Evolutionary conservation across 1,140 invertebrate genomes (phyloP), one percentile per base, ranked within the genome.

Genomic region (Drosophila elegans): DNA sequence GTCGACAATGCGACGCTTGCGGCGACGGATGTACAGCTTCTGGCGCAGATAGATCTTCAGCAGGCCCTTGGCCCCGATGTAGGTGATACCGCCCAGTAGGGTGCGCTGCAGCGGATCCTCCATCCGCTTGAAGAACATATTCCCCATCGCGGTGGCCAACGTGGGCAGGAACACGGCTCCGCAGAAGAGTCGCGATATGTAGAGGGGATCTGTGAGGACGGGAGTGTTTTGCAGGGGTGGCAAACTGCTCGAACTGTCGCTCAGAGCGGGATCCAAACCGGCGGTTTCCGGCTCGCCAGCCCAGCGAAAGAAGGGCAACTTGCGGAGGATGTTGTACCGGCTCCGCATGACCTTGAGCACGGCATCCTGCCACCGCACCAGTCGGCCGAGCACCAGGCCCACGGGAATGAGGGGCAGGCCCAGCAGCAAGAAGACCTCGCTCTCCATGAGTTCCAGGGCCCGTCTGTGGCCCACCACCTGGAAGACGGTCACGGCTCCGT

Each of bases 11-110:
- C 95, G 96, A 69, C 97, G 94, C 78, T 96, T 95, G 56, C 95
- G 95, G 78, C 97, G 95, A 68, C 97, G 94, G 2, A 97, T 94
- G 79, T 96, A 96, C 46, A 98, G 95, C 93, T 98, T 97, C 91
- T 99, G 98, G 88, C 98, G 97, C 90, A 99, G 96, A 91, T 99
- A 99, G 72, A 99, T 98, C 93, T 98, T 98, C 16, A 99, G 93
- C 0, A 96, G 95, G n/a, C 98, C 98, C 93, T 99, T 99, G 39
- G 98, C 94, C 1, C 95, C 95, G 57, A 99, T 96, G 93, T 98
- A 99, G 2, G 97, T 96, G 34, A 98, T 93, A 3, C 98, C 98
- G 56, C 98, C 98, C 39, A 99, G 93, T 29, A 99, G 93, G 2
- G 98, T 97, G 92, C 97, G 95, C 86, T 98, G 97, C 72, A 99